Conservation (phyloP, 2,888 invertebrate genomes). For the Drosophila algonquin region DNA sequence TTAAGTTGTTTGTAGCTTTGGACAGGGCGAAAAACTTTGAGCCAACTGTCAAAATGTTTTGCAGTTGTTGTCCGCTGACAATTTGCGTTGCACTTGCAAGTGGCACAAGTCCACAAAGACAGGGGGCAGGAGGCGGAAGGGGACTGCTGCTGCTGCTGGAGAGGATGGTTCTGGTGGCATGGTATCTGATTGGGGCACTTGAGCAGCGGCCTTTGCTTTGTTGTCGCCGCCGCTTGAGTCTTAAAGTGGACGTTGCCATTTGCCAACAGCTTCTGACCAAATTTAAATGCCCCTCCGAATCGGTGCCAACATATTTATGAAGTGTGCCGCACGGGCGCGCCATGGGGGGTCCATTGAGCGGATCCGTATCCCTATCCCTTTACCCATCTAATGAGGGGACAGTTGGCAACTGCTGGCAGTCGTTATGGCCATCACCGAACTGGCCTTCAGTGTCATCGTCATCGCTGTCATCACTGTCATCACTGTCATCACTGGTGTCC, state of each 20-base stretch:
- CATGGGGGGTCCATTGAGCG: conserved; percentile 21
- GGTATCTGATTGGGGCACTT: conserved; percentile 45
- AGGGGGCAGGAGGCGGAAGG: neutral
- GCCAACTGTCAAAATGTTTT: conserved; percentile 54
- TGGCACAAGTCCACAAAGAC: conserved; percentile 21
- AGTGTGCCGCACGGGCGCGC: conserved; percentile 18
- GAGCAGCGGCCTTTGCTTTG: conserved; percentile 29
- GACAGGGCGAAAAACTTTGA: conserved; percentile 36
- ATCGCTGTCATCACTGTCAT: conserved; percentile 2
- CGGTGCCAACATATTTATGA: conserved; percentile 20
- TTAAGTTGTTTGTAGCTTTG: neutral
- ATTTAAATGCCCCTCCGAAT: conserved; percentile 37
- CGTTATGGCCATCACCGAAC: conserved; percentile 29
- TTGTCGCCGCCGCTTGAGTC: conserved; percentile 34
- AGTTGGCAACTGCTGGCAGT: conserved; percentile 28
- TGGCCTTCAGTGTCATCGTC: conserved; percentile 1
- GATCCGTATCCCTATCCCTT: neutral
- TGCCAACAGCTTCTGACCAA: conserved; percentile 34
- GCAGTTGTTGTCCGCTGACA: conserved; percentile 51
- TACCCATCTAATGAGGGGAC: conserved; percentile 16
- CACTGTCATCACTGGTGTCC: neutral
- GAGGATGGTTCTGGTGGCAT: conserved; percentile 1
- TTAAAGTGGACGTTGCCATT: conserved; percentile 46
- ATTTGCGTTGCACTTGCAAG: conserved; percentile 57
- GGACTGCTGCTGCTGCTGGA: neutral